These are phyloP conservation scores for Tragulus kanchil DNA, from an alignment of 2,113 vertebrate species.

Conservation along the genomic window DNA sequence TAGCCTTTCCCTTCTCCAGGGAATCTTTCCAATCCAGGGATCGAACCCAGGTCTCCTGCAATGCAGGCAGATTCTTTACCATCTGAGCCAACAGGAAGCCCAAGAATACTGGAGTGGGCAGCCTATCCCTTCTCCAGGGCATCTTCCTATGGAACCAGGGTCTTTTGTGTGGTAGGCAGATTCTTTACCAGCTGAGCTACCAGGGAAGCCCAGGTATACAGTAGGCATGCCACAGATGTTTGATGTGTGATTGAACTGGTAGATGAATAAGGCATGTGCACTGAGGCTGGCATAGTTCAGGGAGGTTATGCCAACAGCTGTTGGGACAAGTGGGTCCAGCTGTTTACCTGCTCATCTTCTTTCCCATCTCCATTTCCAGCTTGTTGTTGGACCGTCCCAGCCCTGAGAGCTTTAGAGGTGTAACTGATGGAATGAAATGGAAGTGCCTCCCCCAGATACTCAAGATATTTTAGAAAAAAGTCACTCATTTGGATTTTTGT, in stretches of 20 bases:
- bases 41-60: too few relatives aligned
- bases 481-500: not conserved
- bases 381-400: not conserved
- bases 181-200: too few relatives aligned
- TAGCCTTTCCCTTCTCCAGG: too few relatives aligned
- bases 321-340: not conserved
- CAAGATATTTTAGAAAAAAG: not conserved
- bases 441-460: not conserved
- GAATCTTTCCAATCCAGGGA: too few relatives aligned
- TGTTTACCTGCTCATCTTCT: not conserved
- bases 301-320: not conserved
- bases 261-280: not conserved
- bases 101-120: too few relatives aligned
- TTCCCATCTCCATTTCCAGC: not conserved
- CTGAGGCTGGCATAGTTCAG: not conserved
- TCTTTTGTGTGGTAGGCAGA: too few relatives aligned
- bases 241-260: not conserved
- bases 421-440: not conserved
- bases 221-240: not conserved
- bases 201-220: not conserved
- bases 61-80: too few relatives aligned
- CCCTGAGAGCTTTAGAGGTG: not conserved
- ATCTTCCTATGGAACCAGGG: too few relatives aligned
- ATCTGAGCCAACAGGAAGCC: too few relatives aligned
- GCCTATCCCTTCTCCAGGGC: too few relatives aligned